A percentile compares a stretch with the other conserved stretches of the same genome.
These are phyloP conservation scores for Esperia sulphurella DNA, from an alignment of 2,888 invertebrate genomes.

Conservation along the genomic window DNA sequence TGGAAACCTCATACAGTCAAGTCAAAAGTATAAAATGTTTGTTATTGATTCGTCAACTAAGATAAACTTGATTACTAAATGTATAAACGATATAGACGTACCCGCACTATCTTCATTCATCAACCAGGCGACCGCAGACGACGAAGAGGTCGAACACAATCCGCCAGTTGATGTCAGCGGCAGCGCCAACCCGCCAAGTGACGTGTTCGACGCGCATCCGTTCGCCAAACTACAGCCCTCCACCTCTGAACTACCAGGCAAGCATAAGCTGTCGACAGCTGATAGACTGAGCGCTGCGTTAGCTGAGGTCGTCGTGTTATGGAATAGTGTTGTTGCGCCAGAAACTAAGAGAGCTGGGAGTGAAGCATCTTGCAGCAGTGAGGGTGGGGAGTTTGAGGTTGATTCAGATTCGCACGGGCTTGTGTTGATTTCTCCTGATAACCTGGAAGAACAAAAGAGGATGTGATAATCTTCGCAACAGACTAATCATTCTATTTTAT, in stretches of 20 bases:
- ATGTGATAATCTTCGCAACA: too few relatives aligned
- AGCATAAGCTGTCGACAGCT: slow-evolving; percentile 50
- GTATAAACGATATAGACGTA: slow-evolving; percentile 15
- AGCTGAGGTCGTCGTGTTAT: slow-evolving; percentile 54
- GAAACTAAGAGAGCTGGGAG: slow-evolving; percentile 68
- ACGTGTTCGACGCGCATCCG: slow-evolving; percentile 60
- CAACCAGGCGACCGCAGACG: slow-evolving; percentile 75
- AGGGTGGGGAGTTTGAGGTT: slow-evolving; percentile 80
- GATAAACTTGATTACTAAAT: too few relatives aligned
- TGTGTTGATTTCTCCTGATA: slow-evolving; percentile 69
- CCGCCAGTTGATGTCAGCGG: slow-evolving; percentile 63
- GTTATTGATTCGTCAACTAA: too few relatives aligned
- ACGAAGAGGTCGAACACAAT: slow-evolving; percentile 64
- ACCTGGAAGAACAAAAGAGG: slow-evolving; percentile 47
- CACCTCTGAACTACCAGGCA: slow-evolving; percentile 46
- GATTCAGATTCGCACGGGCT: slow-evolving; percentile 82
- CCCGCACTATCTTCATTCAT: slow-evolving; percentile 78
- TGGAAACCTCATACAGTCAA: too few relatives aligned
- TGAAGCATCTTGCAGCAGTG: slow-evolving; percentile 63
- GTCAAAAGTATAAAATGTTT: too few relatives aligned
- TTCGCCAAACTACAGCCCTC: slow-evolving; percentile 60
- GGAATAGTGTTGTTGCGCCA: slow-evolving; percentile 63
- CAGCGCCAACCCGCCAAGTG: slow-evolving; percentile 55
- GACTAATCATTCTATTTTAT: too few relatives aligned
- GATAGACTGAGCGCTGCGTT: slow-evolving; percentile 42